Evolutionary conservation across 2,888 invertebrate genomes (phyloP).

Genomic region (Onchidella celtica): DNA sequence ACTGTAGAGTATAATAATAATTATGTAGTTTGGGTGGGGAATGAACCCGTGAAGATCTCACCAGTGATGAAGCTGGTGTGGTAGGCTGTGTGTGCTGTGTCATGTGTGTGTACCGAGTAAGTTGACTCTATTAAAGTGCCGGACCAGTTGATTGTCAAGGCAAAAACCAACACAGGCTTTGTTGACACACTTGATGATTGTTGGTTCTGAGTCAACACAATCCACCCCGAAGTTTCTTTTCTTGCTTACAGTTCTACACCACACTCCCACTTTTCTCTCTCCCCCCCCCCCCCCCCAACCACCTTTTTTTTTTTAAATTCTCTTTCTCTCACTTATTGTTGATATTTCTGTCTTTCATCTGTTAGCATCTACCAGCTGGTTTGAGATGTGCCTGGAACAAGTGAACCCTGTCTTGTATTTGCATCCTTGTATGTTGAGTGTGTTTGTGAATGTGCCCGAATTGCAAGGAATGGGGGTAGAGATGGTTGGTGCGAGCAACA

Average conservation of each 20-base stretch:
- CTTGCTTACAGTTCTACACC: no score
- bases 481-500: not conserved
- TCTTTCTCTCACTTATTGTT: constrained; percentile 7
- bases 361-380: constrained; percentile 35
- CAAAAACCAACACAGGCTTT: constrained; percentile 5
- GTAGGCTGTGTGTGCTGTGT: no score
- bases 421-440: no score
- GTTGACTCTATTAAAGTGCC: constrained; percentile 35
- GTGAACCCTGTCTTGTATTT: constrained; percentile 19
- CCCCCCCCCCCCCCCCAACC: no score
- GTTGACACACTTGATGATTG: constrained; percentile 45
- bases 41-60: no score
- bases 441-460: not conserved
- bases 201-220: constrained; percentile 41
- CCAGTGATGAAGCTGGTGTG: no score
- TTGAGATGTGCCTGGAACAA: not conserved
- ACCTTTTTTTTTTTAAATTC: not conserved
- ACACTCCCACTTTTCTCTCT: no score
- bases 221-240: constrained; percentile 30
- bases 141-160: constrained; percentile 34
- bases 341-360: not conserved
- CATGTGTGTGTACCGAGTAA: constrained; percentile 34
- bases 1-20: no score
- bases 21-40: no score
- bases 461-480: not conserved